phyloP scores from a whole-genome alignment of 2,113 vertebrate genomes.

The Ptilonorhynchus violaceus region DNA sequence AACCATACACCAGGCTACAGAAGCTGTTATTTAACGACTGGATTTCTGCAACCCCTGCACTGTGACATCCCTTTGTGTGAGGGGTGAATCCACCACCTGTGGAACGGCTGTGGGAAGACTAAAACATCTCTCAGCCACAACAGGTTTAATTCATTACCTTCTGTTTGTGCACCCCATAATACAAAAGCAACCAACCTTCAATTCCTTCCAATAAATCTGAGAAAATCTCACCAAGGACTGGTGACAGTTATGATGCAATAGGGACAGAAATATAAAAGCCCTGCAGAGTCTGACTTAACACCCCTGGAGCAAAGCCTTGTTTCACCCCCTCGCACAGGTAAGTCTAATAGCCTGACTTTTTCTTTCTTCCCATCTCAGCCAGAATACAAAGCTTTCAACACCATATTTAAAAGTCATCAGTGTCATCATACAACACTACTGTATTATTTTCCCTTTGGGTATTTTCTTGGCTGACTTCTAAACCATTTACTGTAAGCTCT shows the following conservation, averaged over 20 bases:
- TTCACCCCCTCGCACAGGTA: not conserved
- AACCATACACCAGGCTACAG: not conserved
- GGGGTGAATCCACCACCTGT: not conserved
- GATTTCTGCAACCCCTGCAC: not conserved
- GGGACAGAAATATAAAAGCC: not conserved
- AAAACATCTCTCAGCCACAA: not conserved
- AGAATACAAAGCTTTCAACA: not conserved
- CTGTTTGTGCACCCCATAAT: not conserved
- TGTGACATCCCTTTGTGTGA: not conserved
- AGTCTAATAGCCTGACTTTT: not conserved
- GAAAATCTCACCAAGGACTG: not conserved
- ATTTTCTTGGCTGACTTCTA: not conserved
- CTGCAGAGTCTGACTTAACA: not conserved
- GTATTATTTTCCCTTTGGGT: not conserved
- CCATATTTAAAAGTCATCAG: not conserved
- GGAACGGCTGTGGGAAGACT: not conserved
- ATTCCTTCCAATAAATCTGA: not conserved
- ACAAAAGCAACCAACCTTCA: not conserved
- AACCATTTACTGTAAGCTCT: not conserved
- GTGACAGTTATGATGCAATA: not conserved
- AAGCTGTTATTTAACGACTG: not conserved
- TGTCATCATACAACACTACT: not conserved
- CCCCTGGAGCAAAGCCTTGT: not conserved
- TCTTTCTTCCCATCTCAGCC: not conserved
- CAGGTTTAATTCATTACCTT: not conserved